These are phyloP conservation scores for Caenorhabditis imperialis DNA, from an alignment of 2,888 invertebrate genomes.

Conservation along the genomic window DNA sequence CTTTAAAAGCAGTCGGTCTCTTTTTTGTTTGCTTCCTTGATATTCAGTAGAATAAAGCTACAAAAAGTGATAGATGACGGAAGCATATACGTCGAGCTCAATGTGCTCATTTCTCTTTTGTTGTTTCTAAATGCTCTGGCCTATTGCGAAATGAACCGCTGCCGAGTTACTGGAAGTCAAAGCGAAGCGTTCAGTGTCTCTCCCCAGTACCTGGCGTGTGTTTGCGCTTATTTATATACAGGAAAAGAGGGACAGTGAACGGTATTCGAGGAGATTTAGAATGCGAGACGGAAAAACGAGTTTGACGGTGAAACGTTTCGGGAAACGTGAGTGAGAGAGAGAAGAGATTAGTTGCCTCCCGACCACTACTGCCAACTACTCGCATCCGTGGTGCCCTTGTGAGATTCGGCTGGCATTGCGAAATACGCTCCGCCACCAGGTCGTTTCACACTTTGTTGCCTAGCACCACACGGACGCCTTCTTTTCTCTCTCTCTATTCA, in stretches of 20 bases:
- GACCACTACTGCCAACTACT: constrained; percentile 2
- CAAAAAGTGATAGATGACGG: too few relatives aligned
- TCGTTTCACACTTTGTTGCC: constrained; percentile 7
- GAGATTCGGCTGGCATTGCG: constrained; percentile 10
- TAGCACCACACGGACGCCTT: neutral
- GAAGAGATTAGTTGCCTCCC: constrained; percentile 20
- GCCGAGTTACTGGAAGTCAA: too few relatives aligned
- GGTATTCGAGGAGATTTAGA: constrained; percentile 10
- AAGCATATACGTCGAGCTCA: too few relatives aligned
- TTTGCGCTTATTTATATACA: constrained; percentile 24
- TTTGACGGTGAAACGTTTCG: constrained; percentile 11
- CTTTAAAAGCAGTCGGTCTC: too few relatives aligned
- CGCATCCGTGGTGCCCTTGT: neutral
- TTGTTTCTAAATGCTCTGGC: too few relatives aligned
- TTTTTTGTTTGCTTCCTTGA: too few relatives aligned
- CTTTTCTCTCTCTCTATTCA: neutral
- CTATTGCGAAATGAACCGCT: too few relatives aligned
- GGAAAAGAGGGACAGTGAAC: neutral
- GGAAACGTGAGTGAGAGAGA: constrained; percentile 4
- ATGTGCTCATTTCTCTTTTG: too few relatives aligned
- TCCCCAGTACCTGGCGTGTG: neutral
- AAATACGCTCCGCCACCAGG: neutral
- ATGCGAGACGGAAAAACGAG: constrained; percentile 13
- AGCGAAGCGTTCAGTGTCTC: too few relatives aligned
- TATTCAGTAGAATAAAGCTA: too few relatives aligned